phyloP scores from a whole-genome alignment of 2,797 vertebrate genomes.

The Euphonia xanthogaster region DNA sequence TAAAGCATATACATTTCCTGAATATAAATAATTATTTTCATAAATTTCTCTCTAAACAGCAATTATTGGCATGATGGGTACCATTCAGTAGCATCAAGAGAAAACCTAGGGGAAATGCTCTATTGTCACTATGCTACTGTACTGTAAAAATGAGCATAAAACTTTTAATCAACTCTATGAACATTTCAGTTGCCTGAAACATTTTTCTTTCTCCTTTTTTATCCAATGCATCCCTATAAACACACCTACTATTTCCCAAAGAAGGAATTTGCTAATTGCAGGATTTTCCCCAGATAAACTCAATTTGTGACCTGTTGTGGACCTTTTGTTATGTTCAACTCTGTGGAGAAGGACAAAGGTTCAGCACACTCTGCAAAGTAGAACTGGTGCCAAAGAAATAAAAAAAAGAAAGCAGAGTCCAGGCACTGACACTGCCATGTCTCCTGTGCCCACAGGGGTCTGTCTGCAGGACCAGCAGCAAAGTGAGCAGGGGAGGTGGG shows the following conservation, averaged over 20 bases:
- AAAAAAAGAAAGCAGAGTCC: not conserved
- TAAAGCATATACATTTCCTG: not conserved
- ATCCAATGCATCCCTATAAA: not conserved
- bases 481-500: not conserved
- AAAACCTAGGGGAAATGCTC: not conserved
- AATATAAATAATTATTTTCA: not conserved
- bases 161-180: not conserved
- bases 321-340: not conserved
- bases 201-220: not conserved
- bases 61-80: not conserved
- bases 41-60: not conserved
- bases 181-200: not conserved
- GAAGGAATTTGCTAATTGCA: conserved; percentile 9
- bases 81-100: not conserved
- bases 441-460: not conserved
- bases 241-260: not conserved
- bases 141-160: not conserved
- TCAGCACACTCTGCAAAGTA: not conserved
- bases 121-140: not conserved
- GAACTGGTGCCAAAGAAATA: not conserved
- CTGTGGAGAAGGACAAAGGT: not conserved
- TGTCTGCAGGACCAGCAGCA: not conserved
- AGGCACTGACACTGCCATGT: not conserved
- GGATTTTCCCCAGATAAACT: not conserved
- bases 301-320: not conserved